phyloP scores from a whole-genome alignment of 1,140 invertebrate species.

The Apis laboriosa region DNA sequence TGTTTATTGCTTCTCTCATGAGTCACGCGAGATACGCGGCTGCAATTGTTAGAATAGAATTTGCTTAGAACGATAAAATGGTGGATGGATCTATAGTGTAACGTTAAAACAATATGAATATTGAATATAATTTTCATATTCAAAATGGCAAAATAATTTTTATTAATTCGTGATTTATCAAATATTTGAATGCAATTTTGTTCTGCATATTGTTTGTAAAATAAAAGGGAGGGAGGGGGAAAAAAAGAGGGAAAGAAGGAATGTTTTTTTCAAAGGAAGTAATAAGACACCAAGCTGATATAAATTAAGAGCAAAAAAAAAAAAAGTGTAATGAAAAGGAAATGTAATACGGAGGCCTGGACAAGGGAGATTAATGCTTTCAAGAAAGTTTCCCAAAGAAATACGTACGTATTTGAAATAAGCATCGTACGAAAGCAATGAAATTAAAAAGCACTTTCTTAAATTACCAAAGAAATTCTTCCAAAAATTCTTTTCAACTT shows the following conservation, averaged over 20 bases:
- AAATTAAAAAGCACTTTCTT: neutral
- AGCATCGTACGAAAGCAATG: neutral
- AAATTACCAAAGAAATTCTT: neutral
- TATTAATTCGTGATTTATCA: no score
- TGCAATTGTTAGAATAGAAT: neutral
- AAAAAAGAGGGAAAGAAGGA: no score
- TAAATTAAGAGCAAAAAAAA: neutral
- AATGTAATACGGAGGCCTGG: neutral
- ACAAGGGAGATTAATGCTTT: neutral
- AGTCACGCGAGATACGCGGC: neutral
- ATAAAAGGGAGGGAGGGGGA: no score
- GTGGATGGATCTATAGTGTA: no score
- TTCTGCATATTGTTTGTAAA: no score
- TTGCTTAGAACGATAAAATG: neutral
- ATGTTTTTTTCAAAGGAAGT: no score
- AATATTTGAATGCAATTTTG: no score
- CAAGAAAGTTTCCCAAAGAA: neutral
- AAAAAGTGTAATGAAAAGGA: neutral
- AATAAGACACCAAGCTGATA: no score
- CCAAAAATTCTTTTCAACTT: no score
- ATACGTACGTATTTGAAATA: neutral
- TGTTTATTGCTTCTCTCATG: constrained; percentile 31
- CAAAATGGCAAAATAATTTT: no score
- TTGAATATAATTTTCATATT: no score
- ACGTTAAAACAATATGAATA: no score